Evolutionary conservation across 2,888 invertebrate genomes (phyloP).

Genomic region (Disparrhopalites patrizii): DNA sequence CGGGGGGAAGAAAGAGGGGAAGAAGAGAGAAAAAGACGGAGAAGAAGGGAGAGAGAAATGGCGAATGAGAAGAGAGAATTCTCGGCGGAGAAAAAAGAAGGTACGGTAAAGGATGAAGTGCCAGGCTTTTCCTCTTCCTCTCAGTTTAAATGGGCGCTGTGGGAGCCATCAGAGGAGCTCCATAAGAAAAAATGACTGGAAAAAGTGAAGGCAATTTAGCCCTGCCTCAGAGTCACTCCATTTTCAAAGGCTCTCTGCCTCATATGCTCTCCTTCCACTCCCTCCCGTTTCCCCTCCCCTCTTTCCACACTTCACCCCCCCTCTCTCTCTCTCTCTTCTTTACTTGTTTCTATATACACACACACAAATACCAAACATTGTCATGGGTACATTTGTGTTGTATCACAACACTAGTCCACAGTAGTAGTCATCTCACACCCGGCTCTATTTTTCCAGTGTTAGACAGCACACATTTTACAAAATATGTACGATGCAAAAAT

Average conservation of each 20-base stretch:
- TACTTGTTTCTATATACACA: too few species aligned
- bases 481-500: neutral
- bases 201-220: conserved; percentile 38
- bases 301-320: neutral
- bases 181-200: conserved; percentile 38
- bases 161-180: conserved; percentile 33
- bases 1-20: neutral
- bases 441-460: too few species aligned
- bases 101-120: conserved; percentile 14
- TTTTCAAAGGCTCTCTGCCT: conserved; percentile 11
- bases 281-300: neutral
- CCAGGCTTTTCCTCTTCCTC: conserved; percentile 14
- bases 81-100: conserved; percentile 21
- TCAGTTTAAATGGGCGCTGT: conserved; percentile 29
- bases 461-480: too few species aligned
- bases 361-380: too few species aligned
- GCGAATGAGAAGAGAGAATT: conserved; percentile 15
- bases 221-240: conserved; percentile 23
- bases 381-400: too few species aligned
- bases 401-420: too few species aligned
- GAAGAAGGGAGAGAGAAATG: neutral
- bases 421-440: too few species aligned
- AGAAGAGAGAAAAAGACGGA: neutral
- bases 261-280: neutral
- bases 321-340: neutral